Evolutionary conservation across 2,113 vertebrate species (phyloP), one percentile per base, ranked within the genome.

Genomic region (Erpornis zantholeuca): DNA sequence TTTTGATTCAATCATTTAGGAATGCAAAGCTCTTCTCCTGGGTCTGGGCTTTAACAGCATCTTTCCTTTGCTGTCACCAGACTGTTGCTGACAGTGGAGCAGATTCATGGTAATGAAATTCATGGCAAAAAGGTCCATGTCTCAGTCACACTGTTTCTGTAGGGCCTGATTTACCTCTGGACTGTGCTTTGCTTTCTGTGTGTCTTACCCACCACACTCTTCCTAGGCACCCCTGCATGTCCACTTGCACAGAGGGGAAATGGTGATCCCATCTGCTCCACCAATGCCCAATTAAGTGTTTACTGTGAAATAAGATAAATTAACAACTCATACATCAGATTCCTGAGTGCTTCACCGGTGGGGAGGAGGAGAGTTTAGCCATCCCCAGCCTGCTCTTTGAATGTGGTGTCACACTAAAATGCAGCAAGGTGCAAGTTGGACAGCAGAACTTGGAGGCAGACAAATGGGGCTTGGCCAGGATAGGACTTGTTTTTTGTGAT

Each of bases 1-100:
- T 85, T 92, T 92, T 83, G 59, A 94, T 90, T 86, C 76, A 90
- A 29, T 52, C 53, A 49, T 81, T 94, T 50, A 83, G 92, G 90
- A 97, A 95, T 68, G 50, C 52, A 92, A 65, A 90, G 54, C 47
- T 66, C 18, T 85, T 87, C 63, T 90, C 73, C 25, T 6, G 49
- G 28, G 47, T 63, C 68, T 60, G 64, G 36, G 53, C 31, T 77
- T 24, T 36, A 60, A 77, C n/a, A 64, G 17, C 1, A 6, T 44
- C 64, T 66, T 81, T 2, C 0, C 60, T 90, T 70, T 77, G 72
- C 68, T 27, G 27, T 59, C 2, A 2, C 29, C 0, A 0, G 29
- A 18, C 29, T 45, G 29, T 27, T 4, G 1, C 65, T 42, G 35
- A 53, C 35, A 44, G 28, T 47, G 35, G 28, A 80, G n/a, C 8